Evolutionary conservation across 2,797 vertebrate species (phyloP), one percentile per base, ranked within the genome.

Genomic region (Anableps anableps): DNA sequence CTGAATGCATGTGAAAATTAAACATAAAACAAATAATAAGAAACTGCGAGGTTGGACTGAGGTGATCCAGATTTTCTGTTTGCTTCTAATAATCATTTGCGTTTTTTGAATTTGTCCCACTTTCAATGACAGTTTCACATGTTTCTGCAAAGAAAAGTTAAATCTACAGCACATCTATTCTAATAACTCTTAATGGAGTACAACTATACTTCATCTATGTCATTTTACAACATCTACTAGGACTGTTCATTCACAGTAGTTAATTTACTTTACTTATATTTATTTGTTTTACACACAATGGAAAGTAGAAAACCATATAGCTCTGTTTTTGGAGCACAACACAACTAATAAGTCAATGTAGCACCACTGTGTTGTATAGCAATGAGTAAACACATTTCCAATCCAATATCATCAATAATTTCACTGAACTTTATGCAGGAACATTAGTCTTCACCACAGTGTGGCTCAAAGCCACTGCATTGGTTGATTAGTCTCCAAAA

Each of bases 371-470:
- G 75, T 47, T 47, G 29, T 47, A 31, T 47, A 48, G 74, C 55
- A 76, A 64, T 47, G 74, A 62, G 74, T 47, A 76, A 76, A 76
- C 74, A 76, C 60, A 62, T 76, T 76, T 64, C 55, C 74, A 76
- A 76, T 64, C 74, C 74, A 64, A 76, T 76, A 64, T 76, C 74
- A 76, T 76, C 74, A 62, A 76, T 76, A 76, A 76, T 76, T 47
- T 45, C 74, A 76, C 55, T 76, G 74, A 64, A 76, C 74, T 76
- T 76, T 76, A 62, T 76, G 74, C 74, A 76, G 74, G 2, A 76
- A 62, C 74, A 76, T 76, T 76, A 62, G 43, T 76, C 74, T 76
- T 76, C 45, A 76, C 74, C 74, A 62, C 10, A 45, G 29, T 76
- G 74, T 76, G 74, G 74, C 74, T 76, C 58, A 13, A 31, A 76